These are phyloP conservation scores for Tragelaphus strepsiceros DNA, from an alignment of 2,113 vertebrate genomes.

Conservation along the genomic window DNA sequence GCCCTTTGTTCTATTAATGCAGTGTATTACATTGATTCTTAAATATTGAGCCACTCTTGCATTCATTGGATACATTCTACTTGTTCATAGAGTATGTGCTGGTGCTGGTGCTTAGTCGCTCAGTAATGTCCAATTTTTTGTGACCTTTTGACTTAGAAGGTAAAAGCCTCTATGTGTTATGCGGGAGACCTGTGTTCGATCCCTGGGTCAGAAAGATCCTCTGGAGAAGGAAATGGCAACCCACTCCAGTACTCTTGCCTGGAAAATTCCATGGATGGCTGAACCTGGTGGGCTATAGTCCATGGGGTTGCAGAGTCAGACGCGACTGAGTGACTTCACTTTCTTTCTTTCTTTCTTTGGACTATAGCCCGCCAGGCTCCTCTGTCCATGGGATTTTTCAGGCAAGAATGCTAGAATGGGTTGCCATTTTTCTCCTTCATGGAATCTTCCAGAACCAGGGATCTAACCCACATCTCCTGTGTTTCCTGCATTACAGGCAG, in stretches of 20 bases:
- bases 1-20: neutral
- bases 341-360: neutral
- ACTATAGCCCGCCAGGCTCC: accelerated
- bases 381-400: neutral
- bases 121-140: neutral
- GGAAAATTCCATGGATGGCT: too few species aligned
- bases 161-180: too few species aligned
- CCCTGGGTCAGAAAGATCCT: too few species aligned
- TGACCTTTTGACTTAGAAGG: neutral
- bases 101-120: neutral
- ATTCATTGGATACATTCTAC: neutral
- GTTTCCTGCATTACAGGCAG: neutral
- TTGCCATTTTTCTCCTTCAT: neutral
- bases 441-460: neutral
- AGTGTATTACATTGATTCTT: neutral
- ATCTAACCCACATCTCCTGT: neutral
- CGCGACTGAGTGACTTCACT: too few species aligned
- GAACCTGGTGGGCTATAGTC: too few species aligned
- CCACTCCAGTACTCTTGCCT: too few species aligned
- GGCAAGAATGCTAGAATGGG: neutral
- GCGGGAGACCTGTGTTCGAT: accelerated
- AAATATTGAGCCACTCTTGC: neutral
- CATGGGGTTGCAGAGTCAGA: too few species aligned
- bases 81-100: neutral
- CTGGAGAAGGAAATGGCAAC: too few species aligned